A percentile compares a stretch with the other conserved stretches of the same genome.
Evolutionary conservation across 2,113 vertebrate genomes (phyloP).

Genomic region (Stegostoma tigrinum): DNA sequence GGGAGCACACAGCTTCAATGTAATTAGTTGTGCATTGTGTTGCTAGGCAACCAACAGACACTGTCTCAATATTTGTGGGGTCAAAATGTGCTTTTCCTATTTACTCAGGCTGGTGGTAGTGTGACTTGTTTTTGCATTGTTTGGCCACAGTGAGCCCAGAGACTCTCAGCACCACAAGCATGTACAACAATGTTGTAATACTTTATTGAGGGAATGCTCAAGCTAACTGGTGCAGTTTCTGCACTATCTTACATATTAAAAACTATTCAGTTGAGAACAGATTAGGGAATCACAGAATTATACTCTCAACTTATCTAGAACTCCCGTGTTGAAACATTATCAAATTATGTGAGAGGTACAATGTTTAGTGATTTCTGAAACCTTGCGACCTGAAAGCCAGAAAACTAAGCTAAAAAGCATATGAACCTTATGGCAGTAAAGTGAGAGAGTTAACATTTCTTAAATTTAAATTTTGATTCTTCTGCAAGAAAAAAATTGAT

Average conservation of each 20-base stretch:
- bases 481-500: background rate
- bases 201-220: background rate
- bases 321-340: background rate
- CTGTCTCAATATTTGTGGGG: constrained; percentile 11
- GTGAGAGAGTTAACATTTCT: background rate
- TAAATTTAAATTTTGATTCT: background rate
- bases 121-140: background rate
- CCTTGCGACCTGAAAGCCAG: background rate
- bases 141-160: background rate
- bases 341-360: background rate
- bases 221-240: background rate
- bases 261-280: too few species aligned
- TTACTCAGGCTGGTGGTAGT: background rate
- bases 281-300: background rate
- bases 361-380: background rate
- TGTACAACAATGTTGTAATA: background rate
- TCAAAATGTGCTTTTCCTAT: constrained; percentile 30
- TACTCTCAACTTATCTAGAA: background rate
- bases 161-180: background rate
- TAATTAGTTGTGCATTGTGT: background rate
- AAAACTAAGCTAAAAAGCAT: background rate
- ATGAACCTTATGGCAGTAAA: background rate
- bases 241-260: background rate
- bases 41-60: background rate
- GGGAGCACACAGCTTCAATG: background rate